Evolutionary conservation across 1,140 invertebrate species (phyloP).

Genomic region (Microplitis mediator): DNA sequence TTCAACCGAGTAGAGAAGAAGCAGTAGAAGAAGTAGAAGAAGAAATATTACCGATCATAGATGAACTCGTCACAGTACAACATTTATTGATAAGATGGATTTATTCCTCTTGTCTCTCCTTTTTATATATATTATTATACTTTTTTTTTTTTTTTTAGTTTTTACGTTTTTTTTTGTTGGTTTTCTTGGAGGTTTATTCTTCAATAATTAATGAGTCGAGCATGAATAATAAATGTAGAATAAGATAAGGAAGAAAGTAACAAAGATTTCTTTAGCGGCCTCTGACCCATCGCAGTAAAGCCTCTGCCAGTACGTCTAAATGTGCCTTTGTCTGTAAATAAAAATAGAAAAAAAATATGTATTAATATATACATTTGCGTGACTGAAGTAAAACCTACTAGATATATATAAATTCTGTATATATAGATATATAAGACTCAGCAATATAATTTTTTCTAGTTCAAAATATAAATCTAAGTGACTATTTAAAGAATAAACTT

Average conservation of each 20-base stretch:
- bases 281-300: constrained; percentile 88
- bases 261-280: constrained; percentile 71
- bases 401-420: neutral
- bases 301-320: constrained; percentile 90
- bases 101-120: neutral
- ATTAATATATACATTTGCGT: neutral
- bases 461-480: too few relatives aligned
- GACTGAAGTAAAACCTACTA: neutral
- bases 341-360: constrained; percentile 37
- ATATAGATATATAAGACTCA: too few relatives aligned
- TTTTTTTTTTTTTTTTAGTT: constrained; percentile 1
- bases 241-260: neutral
- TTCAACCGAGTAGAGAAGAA: neutral
- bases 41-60: neutral
- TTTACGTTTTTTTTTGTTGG: neutral
- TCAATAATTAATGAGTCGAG: constrained; percentile 16
- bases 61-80: neutral
- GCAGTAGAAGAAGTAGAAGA: neutral
- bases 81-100: constrained; percentile 15
- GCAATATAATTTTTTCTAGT: too few relatives aligned
- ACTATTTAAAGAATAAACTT: too few relatives aligned
- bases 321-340: constrained; percentile 89
- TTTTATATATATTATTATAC: neutral
- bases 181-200: neutral
- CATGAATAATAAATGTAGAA: constrained; percentile 4